Conservation (phyloP, 2,113 vertebrate species). For the Paraplagusia blochii region DNA sequence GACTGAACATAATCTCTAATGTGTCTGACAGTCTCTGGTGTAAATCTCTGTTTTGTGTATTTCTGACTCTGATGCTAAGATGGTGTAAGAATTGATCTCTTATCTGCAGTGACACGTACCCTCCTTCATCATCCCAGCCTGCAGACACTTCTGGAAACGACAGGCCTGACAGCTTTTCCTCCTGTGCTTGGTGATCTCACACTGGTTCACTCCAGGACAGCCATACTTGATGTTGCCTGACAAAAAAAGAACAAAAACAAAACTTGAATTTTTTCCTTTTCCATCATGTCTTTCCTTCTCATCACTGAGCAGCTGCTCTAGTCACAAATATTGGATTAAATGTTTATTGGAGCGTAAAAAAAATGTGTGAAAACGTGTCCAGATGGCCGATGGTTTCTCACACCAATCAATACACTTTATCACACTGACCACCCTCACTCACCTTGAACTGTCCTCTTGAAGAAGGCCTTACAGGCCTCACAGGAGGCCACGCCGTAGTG, state of each 20-base stretch:
- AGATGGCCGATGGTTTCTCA: constrained; percentile 24
- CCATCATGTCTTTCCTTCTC: no score
- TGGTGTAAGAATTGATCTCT: no score
- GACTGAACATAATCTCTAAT: no score
- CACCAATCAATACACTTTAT: constrained; percentile 41
- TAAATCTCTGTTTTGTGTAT: no score
- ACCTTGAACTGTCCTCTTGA: constrained; percentile 79
- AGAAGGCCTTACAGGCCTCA: constrained; percentile 78
- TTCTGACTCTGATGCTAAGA: no score
- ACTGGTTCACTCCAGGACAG: constrained; percentile 71
- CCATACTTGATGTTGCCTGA: constrained; percentile 78
- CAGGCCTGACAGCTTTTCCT: constrained; percentile 78
- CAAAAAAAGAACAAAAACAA: constrained; percentile 10
- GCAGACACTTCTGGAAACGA: constrained; percentile 76
- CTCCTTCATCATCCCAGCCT: constrained; percentile 76
- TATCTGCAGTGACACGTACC: no score
- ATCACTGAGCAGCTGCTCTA: not conserved
- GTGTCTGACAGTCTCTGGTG: no score
- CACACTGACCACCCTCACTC: not conserved
- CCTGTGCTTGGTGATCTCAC: constrained; percentile 76
- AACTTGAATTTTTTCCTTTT: not conserved
- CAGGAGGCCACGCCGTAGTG: constrained; percentile 70
- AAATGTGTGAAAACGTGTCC: no score
- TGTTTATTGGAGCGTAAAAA: not conserved
- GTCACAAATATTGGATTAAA: not conserved